Base-by-base conservation (phyloP, 2,113 vertebrate genomes). In the Macheiramphus alcinus region DNA sequence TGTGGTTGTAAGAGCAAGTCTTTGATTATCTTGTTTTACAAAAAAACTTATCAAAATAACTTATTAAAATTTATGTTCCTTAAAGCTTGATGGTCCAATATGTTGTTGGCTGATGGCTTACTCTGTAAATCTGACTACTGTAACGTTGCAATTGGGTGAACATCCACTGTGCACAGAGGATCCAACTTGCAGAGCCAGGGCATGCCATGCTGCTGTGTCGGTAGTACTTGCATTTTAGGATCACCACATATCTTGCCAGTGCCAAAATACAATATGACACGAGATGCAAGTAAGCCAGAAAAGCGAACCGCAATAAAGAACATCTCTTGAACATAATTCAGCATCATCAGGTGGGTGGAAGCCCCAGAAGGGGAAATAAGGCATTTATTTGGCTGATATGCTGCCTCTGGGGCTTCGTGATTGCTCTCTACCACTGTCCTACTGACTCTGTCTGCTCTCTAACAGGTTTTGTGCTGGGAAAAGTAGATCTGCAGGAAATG, bases 181-280 rank as follows among this genome's bases (percentile, higher is more conserved):
- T 31, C 45, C 8, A 29, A 1, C 14, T 3, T 13, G 29, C 36
- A 80, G 55, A 78, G 59, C 42, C 5, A 2, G 23, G 27, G 29
- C 38, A 11, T 19, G n/a, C 53, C 8, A 0, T 19, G 61, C 38
- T 75, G 32, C 40, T 0, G 0, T 26, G 22, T 43, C 12, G 5
- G 76, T 53, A 29, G 23, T 61, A 31, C 47, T 38, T 74, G 48
- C 4, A 7, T 58, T 93, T 88, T 75, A 53, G 79, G 48, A 90
- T 56, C 43, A 55, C 31, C 36, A 12, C 1, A 0, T 80, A 23
- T 7, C 23, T 53, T 27, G 22, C 6, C 22, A 12, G 43, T 65
- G 74, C 48, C 70, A 83, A 73, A 88, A 92, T 61, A 34, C 43
- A 5, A 0, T 36, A 21, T n/a, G 36, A 45, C 48, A 55, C 1